Percentiles rank a stretch among this genome's conserved stretches.
phyloP scores from a whole-genome alignment of 2,888 invertebrate genomes.

The Scaptomyza flava region DNA sequence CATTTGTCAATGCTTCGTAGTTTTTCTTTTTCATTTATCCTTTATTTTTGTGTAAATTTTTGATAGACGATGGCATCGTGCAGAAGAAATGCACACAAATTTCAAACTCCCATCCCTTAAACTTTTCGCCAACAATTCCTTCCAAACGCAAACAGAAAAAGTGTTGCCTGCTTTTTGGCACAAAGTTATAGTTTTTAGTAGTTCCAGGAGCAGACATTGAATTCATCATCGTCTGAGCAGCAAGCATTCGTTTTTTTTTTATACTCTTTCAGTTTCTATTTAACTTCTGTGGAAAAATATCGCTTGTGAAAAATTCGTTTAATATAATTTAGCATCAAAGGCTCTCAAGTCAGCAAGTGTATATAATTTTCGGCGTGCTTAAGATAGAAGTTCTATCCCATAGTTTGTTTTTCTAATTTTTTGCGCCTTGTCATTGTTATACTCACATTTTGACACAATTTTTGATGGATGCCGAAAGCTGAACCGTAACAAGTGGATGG shows the following conservation, averaged over 20 bases:
- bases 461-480: conserved; percentile 72
- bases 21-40: not conserved
- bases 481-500: conserved; percentile 62
- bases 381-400: not conserved
- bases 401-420: not conserved
- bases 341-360: not conserved
- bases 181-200: conserved; percentile 20
- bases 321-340: no score
- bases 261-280: not conserved
- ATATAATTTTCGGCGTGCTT: not conserved
- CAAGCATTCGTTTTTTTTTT: conserved; percentile 29
- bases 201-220: conserved; percentile 15
- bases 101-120: not conserved
- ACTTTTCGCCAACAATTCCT: not conserved
- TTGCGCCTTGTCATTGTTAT: conserved; percentile 22
- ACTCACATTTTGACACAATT: conserved; percentile 71
- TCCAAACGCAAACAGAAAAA: conserved; percentile 11
- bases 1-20: not conserved
- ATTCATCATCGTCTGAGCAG: conserved; percentile 42
- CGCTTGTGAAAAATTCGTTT: no score
- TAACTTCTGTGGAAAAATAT: not conserved
- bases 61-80: no score
- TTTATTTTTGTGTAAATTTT: no score
- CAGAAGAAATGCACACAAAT: no score
- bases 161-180: conserved; percentile 21